Base-by-base conservation (phyloP, 2,888 invertebrate species). In the Agrotis puta region DNA sequence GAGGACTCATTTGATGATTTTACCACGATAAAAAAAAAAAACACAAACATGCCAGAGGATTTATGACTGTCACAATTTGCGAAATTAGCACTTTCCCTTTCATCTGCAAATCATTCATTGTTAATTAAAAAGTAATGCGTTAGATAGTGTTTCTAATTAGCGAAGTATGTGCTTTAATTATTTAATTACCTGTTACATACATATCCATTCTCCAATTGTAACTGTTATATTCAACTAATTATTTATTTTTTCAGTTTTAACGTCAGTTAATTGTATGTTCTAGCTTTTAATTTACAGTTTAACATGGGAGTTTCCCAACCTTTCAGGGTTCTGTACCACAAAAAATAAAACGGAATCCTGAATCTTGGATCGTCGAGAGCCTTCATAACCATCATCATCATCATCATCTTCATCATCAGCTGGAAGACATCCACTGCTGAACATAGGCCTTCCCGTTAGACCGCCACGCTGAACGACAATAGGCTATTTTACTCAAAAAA, bases 101-200 rank as follows among this genome's bases (percentile, higher is more conserved):
- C 11, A 22, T 16, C 5, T 16, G 11, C 3, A 18, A n/a, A 48
- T 27, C 20, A 66, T 11, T 22, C 6, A 43, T 33, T 45, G 2
- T 58, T 9, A 57, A 45, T 57, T 39, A 39, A 50, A 3, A 20
- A 22, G 20, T 53, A 54, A 71, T 39, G 13, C 22, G 1, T n/a
- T 61, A 47, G 1, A 16, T 51, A 51, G 53, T 76, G 22, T 76
- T 22, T 18, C 54, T 71, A 79, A 77, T 77, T 76, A 77, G 63
- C 27, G 3, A 65, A 62, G 56, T 67, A 43, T 43, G 14, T 58
- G 20, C 5, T 51, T 4, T 67, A 70, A 81, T 81, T 71, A 71
- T 14, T 7, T 2, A 70, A 82, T 70, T 73, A 67, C 5, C 16
- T 53, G 14, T 56, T 67, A 70, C 83, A 57, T 43, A 79, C 39